These are phyloP conservation scores for Perodicticus potto DNA, from an alignment of 2,797 vertebrate species.

Conservation along the genomic window DNA sequence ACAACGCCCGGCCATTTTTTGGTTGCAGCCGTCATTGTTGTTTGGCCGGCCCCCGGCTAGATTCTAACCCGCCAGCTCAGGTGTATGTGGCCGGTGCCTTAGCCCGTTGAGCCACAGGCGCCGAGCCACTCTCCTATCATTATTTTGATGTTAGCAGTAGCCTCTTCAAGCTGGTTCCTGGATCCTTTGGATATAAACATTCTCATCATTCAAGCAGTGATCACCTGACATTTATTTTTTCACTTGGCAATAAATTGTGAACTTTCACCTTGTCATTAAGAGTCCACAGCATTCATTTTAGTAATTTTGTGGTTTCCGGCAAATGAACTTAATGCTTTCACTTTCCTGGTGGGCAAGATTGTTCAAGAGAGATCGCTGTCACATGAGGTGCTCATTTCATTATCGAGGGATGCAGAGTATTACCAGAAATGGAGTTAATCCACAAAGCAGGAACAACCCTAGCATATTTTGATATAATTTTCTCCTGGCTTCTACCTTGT, in stretches of 20 bases:
- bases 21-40: too few species aligned
- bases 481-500: neutral
- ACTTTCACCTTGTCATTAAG: neutral
- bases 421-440: neutral
- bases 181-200: neutral
- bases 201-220: neutral
- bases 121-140: neutral
- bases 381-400: neutral
- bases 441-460: neutral
- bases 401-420: neutral
- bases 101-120: too few species aligned
- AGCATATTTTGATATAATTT: neutral
- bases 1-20: too few species aligned
- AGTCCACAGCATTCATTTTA: neutral
- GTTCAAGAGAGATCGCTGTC: neutral
- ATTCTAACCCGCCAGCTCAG: too few species aligned
- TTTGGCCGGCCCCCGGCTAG: too few species aligned
- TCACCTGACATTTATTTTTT: neutral
- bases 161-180: neutral
- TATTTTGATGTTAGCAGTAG: neutral
- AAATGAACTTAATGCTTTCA: neutral
- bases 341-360: neutral
- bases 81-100: too few species aligned
- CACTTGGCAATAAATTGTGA: neutral
- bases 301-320: neutral